These are phyloP conservation scores for Hecatera dysodea DNA, from an alignment of 2,888 invertebrate genomes.

Conservation along the genomic window DNA sequence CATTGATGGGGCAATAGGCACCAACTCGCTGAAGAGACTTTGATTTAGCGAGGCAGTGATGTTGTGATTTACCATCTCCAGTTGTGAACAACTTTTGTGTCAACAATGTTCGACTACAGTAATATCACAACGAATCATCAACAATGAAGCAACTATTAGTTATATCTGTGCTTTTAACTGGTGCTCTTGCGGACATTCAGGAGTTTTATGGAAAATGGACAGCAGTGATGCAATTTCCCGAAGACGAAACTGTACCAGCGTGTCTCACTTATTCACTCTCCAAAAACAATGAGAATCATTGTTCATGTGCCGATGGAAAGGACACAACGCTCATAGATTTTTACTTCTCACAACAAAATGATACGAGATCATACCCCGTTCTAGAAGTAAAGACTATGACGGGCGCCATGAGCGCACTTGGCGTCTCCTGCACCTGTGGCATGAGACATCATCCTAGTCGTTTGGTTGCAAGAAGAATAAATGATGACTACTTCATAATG, in stretches of 20 bases:
- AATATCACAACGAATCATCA: neutral
- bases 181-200: constrained; percentile 4
- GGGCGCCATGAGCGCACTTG: neutral
- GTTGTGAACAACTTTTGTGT: too few species aligned
- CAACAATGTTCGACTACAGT: neutral
- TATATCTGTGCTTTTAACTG: constrained; percentile 5
- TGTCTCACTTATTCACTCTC: neutral
- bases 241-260: rapidly evolving
- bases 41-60: too few species aligned
- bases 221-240: constrained; percentile 1
- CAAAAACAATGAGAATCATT: neutral
- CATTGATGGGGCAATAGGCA: too few species aligned
- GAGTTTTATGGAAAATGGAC: constrained; percentile 9
- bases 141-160: constrained; percentile 10
- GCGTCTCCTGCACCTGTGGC: neutral
- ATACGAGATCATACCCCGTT: neutral
- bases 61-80: too few species aligned
- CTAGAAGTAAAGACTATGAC: constrained; percentile 1
- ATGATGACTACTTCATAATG: constrained; percentile 12
- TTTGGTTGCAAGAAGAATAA: neutral
- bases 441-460: neutral
- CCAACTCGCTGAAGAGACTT: too few species aligned
- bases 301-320: constrained; percentile 12
- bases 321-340: neutral
- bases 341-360: neutral